phyloP scores from a whole-genome alignment of 2,113 vertebrate species.

The Esox niger region DNA sequence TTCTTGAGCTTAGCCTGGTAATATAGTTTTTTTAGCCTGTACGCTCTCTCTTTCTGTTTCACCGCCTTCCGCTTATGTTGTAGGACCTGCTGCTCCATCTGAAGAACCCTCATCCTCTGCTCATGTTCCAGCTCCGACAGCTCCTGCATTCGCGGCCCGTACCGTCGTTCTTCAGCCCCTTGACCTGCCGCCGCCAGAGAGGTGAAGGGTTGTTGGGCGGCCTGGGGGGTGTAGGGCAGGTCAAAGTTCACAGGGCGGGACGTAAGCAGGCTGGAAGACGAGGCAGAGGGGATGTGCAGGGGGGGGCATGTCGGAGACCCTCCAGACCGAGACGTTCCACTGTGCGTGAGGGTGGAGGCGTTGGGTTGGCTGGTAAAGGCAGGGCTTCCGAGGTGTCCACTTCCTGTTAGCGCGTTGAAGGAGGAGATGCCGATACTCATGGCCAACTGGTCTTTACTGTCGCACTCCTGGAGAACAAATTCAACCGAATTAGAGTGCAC shows the following conservation, averaged over 20 bases:
- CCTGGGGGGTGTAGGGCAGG: conserved; percentile 23
- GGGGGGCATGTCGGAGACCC: neutral
- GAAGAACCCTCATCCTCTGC: conserved; percentile 71
- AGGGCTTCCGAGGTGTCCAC: conserved; percentile 1
- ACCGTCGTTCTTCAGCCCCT: conserved; percentile 12
- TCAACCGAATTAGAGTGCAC: too few relatives aligned
- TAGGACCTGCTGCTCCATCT: conserved; percentile 71
- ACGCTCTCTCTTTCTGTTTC: conserved; percentile 68
- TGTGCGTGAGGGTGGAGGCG: conserved; percentile 39
- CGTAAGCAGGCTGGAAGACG: conserved; percentile 11
- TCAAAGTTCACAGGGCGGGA: neutral
- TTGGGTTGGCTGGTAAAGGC: too few relatives aligned
- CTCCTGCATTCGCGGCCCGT: conserved; percentile 58
- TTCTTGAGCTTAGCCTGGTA: conserved; percentile 71
- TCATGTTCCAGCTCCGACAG: conserved; percentile 73
- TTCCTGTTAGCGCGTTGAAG: conserved; percentile 34
- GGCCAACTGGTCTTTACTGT: conserved; percentile 65
- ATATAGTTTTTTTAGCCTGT: conserved; percentile 70
- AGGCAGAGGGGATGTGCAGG: conserved; percentile 41
- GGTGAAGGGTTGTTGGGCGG: neutral
- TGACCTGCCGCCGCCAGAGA: conserved; percentile 19
- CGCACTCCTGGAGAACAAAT: conserved; percentile 46
- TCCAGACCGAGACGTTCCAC: conserved; percentile 36
- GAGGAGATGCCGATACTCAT: conserved; percentile 56
- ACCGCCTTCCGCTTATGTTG: conserved; percentile 63